phyloP scores from a whole-genome alignment of 2,797 vertebrate genomes.

The Pyrocephalus nanus region DNA sequence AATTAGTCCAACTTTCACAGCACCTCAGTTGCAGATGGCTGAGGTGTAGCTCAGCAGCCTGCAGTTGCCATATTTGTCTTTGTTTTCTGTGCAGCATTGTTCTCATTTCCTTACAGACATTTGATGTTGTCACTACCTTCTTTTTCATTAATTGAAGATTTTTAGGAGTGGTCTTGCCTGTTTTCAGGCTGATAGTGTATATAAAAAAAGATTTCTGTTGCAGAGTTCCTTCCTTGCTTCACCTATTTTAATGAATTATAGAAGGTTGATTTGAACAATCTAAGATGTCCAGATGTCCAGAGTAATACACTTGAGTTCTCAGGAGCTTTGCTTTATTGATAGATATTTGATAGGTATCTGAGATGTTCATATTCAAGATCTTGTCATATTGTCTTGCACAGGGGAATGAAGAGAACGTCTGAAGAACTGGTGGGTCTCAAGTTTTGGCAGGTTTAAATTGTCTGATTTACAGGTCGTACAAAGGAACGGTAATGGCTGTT shows the following conservation, averaged over 20 bases:
- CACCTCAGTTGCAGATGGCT: not conserved
- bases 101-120: not conserved
- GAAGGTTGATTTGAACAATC: not conserved
- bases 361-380: not conserved
- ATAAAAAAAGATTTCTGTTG: not conserved
- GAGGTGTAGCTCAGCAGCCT: not conserved
- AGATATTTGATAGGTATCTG: not conserved
- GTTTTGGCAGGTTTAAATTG: not conserved
- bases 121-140: not conserved
- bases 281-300: not conserved
- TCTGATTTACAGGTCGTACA: not conserved
- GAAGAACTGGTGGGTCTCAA: not conserved
- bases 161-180: not conserved
- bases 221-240: not conserved
- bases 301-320: not conserved
- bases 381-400: not conserved
- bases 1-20: not conserved
- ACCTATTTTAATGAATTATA: not conserved
- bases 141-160: not conserved
- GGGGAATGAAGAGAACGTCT: not conserved
- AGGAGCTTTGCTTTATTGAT: not conserved
- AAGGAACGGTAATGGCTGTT: not conserved
- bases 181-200: not conserved
- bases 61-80: not conserved
- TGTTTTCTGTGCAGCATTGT: not conserved